Base-by-base conservation (phyloP, 2,113 vertebrate genomes). In the Nymphicus hollandicus region DNA sequence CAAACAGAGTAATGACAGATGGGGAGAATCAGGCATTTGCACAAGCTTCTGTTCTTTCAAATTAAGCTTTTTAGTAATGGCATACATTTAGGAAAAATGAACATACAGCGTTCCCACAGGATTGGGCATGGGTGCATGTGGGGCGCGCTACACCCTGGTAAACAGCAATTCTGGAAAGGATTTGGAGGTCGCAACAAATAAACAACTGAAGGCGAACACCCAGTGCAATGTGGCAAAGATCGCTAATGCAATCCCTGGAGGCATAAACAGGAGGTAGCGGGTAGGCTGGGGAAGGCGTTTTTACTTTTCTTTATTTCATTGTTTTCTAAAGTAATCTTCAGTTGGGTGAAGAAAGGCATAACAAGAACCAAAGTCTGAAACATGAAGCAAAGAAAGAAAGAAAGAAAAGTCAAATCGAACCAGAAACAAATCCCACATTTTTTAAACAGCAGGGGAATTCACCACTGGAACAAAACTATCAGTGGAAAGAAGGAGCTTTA, bases 311-410 rank as follows among this genome's bases (percentile, higher is more conserved):
- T 68, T 50, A 29, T 60, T 84, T 65, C 61, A 83, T 94, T 96
- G 91, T 95, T 94, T 96, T 84, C 90, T 46, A 90, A 86, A 81
- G 17, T 5, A 25, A 78, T 91, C 72, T 84, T 88, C 80, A 94
- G 39, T 7, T 60, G 82, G 46, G 90, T 79, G 90, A 94, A 93
- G 88, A 95, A 95, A 96, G 65, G 72, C 77, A 0, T 86, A 95
- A 93, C 52, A 68, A 94, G 88, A 95, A 96, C 65, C 69, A 95
- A 93, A 90, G 77, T 80, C 41, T 86, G 61, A 65, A 93, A 81
- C 1, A 1, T 24, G 80, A 81, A 89, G 86, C 90, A 86, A 96
- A 95, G 81, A 94, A 89, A 83, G 43, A 69, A 60, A 60, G 56
- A 41, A 41, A 79, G 58, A 72, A 90, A 91, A 91, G 56, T 89